These are phyloP conservation scores for Ophonus ardosiacus DNA, from an alignment of 2,888 invertebrate species.

Conservation along the genomic window DNA sequence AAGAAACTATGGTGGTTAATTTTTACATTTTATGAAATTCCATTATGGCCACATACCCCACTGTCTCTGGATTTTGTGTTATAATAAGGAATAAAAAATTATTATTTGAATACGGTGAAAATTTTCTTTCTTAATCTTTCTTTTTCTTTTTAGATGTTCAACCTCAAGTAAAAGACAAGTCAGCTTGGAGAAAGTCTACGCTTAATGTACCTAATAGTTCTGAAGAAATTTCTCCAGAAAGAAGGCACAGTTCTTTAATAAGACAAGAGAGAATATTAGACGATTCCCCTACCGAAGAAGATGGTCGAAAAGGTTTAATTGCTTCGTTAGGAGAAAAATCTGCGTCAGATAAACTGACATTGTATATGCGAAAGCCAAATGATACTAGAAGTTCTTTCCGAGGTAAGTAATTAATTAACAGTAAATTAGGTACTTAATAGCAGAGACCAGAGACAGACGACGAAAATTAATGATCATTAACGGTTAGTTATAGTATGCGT, in stretches of 20 bases:
- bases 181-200: conserved; percentile 86
- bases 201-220: conserved; percentile 81
- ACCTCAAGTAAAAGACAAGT: conserved; percentile 85
- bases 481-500: too few relatives aligned
- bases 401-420: background rate
- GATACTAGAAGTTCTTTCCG: conserved; percentile 66
- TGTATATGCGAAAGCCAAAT: conserved; percentile 79
- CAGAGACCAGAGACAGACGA: too few relatives aligned
- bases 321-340: conserved; percentile 77
- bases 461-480: too few relatives aligned
- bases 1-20: too few relatives aligned
- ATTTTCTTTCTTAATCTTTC: too few relatives aligned
- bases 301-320: conserved; percentile 77
- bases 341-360: conserved; percentile 78
- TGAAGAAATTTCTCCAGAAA: conserved; percentile 81
- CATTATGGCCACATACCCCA: too few relatives aligned
- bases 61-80: too few relatives aligned
- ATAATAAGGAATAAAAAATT: too few relatives aligned
- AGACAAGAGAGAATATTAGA: conserved; percentile 59
- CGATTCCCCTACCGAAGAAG: conserved; percentile 77
- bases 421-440: background rate
- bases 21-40: too few relatives aligned
- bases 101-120: background rate
- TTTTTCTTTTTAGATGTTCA: conserved; percentile 79
- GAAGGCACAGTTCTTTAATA: conserved; percentile 76